phyloP scores from a whole-genome alignment of 2,113 vertebrate species.

The Cebus imitator region DNA sequence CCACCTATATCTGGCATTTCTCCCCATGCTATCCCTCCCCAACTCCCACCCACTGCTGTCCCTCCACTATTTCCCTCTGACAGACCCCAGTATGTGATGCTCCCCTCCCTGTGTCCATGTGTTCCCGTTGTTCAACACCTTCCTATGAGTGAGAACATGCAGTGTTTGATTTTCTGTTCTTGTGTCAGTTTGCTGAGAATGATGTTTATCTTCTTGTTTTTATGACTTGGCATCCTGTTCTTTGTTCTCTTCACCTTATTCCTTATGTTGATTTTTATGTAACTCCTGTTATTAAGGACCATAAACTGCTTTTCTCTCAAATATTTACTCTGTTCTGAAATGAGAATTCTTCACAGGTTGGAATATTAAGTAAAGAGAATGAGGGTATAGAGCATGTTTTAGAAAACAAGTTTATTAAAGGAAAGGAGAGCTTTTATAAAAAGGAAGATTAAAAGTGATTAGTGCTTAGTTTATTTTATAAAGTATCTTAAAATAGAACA shows the following conservation, averaged over 20 bases:
- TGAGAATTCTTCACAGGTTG: neutral
- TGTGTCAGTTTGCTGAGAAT: too few relatives aligned
- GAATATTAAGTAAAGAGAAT: conserved; percentile 1
- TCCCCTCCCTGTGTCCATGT: too few relatives aligned
- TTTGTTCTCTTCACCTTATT: conserved; percentile 1
- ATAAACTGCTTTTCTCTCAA: neutral
- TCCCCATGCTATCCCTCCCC: too few relatives aligned
- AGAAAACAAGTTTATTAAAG: neutral
- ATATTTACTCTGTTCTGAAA: conserved; percentile 1
- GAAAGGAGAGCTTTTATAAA: neutral
- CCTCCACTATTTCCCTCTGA: too few relatives aligned
- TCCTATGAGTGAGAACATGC: too few relatives aligned
- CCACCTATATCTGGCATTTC: too few relatives aligned
- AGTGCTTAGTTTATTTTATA: neutral
- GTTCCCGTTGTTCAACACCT: too few relatives aligned
- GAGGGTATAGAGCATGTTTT: neutral
- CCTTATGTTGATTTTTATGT: neutral
- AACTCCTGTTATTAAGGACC: neutral
- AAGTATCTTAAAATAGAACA: neutral
- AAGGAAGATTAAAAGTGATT: neutral
- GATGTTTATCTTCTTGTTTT: neutral
- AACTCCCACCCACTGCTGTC: too few relatives aligned
- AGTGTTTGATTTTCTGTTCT: too few relatives aligned
- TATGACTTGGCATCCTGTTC: neutral
- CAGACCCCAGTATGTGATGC: too few relatives aligned